Evolutionary conservation across 2,888 invertebrate genomes (phyloP).

Genomic region (Synergus itoensis): DNA sequence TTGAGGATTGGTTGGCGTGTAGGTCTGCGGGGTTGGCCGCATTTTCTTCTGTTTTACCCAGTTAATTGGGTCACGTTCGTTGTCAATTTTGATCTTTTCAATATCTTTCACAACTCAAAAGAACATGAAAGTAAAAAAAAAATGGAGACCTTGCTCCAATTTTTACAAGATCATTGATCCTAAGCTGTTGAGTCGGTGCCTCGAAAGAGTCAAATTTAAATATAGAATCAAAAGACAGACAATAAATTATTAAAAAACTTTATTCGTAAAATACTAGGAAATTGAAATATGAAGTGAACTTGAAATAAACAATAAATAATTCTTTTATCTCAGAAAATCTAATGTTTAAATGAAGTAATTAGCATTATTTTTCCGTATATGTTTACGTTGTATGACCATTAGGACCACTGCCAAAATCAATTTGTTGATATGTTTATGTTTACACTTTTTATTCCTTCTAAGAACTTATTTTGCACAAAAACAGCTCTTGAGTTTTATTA

Average conservation of each 20-base stretch:
- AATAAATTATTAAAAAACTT: too few species aligned
- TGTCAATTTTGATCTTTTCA: slow-evolving; percentile 60
- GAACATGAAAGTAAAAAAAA: neutral
- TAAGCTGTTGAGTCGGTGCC: neutral
- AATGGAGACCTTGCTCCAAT: neutral
- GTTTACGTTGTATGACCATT: neutral
- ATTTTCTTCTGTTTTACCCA: slow-evolving; percentile 71
- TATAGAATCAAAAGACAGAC: too few species aligned
- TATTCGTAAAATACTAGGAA: too few species aligned
- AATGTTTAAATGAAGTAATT: neutral
- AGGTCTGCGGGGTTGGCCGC: slow-evolving; percentile 72
- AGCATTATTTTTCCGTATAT: neutral
- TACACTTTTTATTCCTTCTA: neutral
- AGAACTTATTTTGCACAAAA: neutral
- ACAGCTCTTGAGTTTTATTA: neutral
- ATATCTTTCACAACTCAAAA: slow-evolving; percentile 46
- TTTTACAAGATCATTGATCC: neutral
- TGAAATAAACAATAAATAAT: neutral
- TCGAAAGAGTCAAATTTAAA: too few species aligned
- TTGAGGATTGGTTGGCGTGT: slow-evolving; percentile 70
- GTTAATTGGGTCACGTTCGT: slow-evolving; percentile 76
- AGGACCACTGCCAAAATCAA: neutral
- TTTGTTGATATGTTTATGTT: neutral
- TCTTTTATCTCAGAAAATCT: neutral
- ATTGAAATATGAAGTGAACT: too few species aligned